These are phyloP conservation scores for Cyphomyrus discorhynchus DNA, from an alignment of 2,113 vertebrate species.

Conservation along the genomic window DNA sequence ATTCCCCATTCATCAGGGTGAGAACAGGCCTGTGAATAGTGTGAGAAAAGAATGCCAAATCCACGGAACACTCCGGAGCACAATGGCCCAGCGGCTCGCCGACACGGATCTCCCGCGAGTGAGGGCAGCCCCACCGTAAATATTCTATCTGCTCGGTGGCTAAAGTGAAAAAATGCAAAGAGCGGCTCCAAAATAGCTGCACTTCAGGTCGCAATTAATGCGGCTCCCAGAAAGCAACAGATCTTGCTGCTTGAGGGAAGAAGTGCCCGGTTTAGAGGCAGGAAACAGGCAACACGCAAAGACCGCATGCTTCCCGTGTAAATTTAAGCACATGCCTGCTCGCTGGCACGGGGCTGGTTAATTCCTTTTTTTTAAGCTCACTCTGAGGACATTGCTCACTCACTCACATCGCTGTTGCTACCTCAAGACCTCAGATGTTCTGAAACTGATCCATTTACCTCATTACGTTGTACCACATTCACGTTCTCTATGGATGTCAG, in stretches of 20 bases:
- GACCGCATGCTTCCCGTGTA: neutral
- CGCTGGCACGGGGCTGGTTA: neutral
- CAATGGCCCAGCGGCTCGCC: slow-evolving; percentile 8
- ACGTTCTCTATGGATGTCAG: neutral
- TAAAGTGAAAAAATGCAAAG: neutral
- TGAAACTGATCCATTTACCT: neutral
- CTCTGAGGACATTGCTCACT: neutral
- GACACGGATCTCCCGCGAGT: slow-evolving; percentile 13
- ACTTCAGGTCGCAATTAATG: slow-evolving; percentile 12
- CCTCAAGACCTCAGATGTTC: neutral
- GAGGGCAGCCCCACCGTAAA: neutral
- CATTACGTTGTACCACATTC: neutral
- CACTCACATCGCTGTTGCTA: neutral
- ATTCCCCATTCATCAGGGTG: slow-evolving; percentile 13
- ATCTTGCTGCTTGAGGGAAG: neutral
- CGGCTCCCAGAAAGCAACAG: neutral
- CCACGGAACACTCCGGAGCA: neutral
- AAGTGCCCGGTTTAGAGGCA: neutral
- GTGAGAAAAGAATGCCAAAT: slow-evolving; percentile 26
- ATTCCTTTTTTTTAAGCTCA: neutral
- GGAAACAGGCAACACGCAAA: neutral
- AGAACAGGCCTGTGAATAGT: slow-evolving; percentile 22
- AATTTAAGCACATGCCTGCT: neutral
- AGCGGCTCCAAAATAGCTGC: neutral
- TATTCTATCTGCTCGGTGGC: slow-evolving; percentile 9